These are phyloP conservation scores for Willowsia nigromaculata DNA, from an alignment of 2,888 invertebrate genomes.

Conservation along the genomic window DNA sequence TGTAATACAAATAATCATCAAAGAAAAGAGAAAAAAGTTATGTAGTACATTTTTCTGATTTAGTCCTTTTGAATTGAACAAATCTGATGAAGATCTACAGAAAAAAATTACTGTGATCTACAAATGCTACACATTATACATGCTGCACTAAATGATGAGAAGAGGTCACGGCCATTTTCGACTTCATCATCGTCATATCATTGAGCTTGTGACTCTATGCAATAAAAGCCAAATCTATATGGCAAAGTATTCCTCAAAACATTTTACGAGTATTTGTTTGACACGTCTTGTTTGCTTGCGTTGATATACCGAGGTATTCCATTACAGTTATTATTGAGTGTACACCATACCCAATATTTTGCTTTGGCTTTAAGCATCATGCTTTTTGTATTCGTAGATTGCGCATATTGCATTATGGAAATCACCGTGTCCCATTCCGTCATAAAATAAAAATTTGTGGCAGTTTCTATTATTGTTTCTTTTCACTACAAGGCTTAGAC, in stretches of 20 bases:
- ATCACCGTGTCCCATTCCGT: constrained; percentile 38
- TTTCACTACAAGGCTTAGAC: constrained; percentile 3
- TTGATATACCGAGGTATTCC: background rate
- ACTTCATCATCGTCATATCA: constrained; percentile 35
- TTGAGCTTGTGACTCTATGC: background rate
- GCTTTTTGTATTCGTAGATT: background rate
- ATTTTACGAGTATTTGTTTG: constrained; percentile 47
- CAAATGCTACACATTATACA: background rate
- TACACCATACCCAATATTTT: constrained; percentile 13
- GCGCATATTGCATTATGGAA: constrained; percentile 32
- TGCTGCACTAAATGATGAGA: background rate
- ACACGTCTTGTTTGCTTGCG: constrained; percentile 40
- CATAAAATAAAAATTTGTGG: constrained; percentile 43
- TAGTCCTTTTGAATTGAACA: background rate
- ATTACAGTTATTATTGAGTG: constrained; percentile 9
- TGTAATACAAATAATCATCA: background rate
- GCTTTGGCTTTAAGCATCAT: background rate
- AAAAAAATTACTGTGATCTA: background rate
- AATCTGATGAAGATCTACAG: background rate
- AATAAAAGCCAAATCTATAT: constrained; percentile 5
- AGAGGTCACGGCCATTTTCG: constrained; percentile 48
- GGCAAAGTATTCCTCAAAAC: constrained; percentile 32
- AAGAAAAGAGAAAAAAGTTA: background rate
- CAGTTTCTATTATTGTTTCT: constrained; percentile 30
- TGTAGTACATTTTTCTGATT: background rate